Base-by-base conservation (phyloP, 1,140 invertebrate genomes). In the Lepidurus apus region DNA sequence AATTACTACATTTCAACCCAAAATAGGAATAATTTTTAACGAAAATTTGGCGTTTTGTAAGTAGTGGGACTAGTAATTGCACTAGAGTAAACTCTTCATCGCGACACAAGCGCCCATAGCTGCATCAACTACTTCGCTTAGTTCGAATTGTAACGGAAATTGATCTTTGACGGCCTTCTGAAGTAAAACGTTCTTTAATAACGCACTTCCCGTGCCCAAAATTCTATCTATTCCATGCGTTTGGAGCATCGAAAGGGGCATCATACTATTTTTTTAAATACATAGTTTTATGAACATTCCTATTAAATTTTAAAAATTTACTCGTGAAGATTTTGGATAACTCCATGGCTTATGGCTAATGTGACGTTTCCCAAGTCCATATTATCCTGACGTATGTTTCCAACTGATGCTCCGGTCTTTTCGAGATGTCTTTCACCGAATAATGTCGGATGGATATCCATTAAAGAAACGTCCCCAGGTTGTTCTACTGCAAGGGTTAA, bases 271-370 rank as follows among this genome's bases (percentile, higher is more conserved):
- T n/a, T n/a, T n/a, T n/a, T n/a, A 65, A 13, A 21, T n/a, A 17
- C 6, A 65, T 7, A 13, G 21, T 65, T 65, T 34, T 34, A 34
- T 34, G 4, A 65, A 21, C 6, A 21, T 65, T 9, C 21, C 8
- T 65, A 65, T 65, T 10, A 47, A 3, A 7, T 2, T 65, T 13
- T 9, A 65, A 65, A 65, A 1, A 65, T 65, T 65, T 65, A 89
- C 88, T 87, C 86, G 82, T 91, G 89, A 74, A 95, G 84, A 86
- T 95, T 95, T 78, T 89, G 86, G 77, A 95, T 89, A n/a, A 96
- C 84, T 76, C 94, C 93, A 77, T 90, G 87, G 84, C 93, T 95
- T 0, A 95, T 83, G 2, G 92, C 88, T 81, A 89, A 86, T 82
- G 92, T 94, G 43, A 95, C 88, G 82, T 90, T 88, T 13, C 91